These are phyloP conservation scores for Suricata suricatta DNA, from an alignment of 2,113 vertebrate genomes.

Conservation along the genomic window DNA sequence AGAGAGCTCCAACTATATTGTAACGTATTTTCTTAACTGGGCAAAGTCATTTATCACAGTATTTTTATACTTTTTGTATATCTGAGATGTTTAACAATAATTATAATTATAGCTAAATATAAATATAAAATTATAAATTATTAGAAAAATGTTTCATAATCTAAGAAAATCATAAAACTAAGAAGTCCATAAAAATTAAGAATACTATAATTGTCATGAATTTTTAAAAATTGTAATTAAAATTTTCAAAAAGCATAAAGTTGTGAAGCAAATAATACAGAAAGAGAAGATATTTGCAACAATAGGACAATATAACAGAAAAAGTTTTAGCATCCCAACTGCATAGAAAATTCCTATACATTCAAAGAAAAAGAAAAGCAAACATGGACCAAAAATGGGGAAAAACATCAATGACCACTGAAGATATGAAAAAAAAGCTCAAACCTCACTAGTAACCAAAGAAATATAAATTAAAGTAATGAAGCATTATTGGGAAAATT, in stretches of 20 bases:
- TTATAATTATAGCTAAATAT: background rate
- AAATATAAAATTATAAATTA: background rate
- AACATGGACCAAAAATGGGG: background rate
- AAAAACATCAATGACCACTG: background rate
- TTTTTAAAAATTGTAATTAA: background rate
- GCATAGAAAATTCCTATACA: background rate
- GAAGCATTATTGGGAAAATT: background rate
- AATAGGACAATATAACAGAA: background rate
- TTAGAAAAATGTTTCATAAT: background rate
- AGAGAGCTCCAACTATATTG: background rate
- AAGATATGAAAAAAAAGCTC: background rate
- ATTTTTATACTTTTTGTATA: background rate
- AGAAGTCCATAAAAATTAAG: background rate
- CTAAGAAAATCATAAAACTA: background rate
- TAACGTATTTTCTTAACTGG: background rate
- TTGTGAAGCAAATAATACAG: background rate
- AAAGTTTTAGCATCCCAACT: background rate
- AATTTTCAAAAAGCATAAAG: background rate
- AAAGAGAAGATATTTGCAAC: background rate
- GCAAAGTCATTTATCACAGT: background rate
- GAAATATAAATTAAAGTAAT: background rate
- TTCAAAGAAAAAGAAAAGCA: background rate
- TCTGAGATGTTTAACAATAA: background rate
- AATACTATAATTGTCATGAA: background rate
- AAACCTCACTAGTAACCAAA: background rate